These are phyloP conservation scores for Nannoperca australis DNA, from an alignment of 2,797 vertebrate species.

Conservation along the genomic window DNA sequence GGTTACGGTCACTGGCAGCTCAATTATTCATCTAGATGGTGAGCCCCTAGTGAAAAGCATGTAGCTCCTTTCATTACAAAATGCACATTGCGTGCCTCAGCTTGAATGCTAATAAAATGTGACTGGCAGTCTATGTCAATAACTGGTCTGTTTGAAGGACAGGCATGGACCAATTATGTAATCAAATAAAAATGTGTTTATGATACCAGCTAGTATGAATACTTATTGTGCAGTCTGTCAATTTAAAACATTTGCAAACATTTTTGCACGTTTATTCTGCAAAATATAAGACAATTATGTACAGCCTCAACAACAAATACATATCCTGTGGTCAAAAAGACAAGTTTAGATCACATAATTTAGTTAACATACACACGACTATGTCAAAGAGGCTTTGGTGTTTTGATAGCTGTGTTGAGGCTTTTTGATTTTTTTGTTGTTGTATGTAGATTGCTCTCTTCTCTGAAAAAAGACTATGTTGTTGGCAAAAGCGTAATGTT, in stretches of 20 bases:
- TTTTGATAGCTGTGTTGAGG: background rate
- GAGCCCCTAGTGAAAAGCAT: background rate
- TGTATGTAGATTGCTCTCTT: background rate
- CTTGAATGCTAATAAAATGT: background rate
- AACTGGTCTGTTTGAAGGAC: background rate
- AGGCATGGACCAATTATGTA: background rate
- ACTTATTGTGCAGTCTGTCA: background rate
- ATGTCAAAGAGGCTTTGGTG: background rate
- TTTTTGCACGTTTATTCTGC: background rate
- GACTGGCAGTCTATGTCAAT: background rate
- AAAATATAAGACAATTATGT: background rate
- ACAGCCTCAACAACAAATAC: background rate
- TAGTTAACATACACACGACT: background rate
- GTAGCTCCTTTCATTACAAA: background rate
- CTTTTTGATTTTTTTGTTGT: background rate
- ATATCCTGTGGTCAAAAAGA: background rate
- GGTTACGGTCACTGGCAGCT: background rate
- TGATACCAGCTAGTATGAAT: background rate
- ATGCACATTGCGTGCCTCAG: too few species aligned
- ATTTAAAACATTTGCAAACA: slow-evolving; percentile 6
- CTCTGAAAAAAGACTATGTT: background rate
- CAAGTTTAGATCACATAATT: background rate
- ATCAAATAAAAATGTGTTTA: background rate
- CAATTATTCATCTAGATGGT: background rate
- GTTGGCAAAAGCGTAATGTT: background rate